Evolutionary conservation across 2,797 vertebrate genomes (phyloP), one percentile per base, ranked within the genome.

Genomic region (Perodicticus potto): DNA sequence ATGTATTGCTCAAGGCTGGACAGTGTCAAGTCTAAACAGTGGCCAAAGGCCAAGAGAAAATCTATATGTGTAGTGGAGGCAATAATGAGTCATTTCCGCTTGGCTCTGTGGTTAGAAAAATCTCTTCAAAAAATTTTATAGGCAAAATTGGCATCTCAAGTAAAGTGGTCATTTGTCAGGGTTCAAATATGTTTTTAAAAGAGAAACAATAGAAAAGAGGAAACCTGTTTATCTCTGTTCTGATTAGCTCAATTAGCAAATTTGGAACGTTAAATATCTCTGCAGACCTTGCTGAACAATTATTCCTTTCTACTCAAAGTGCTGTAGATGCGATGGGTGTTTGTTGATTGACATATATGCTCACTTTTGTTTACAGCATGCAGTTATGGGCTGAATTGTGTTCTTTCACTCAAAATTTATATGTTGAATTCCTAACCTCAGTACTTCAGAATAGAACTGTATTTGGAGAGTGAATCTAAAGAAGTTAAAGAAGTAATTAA

Each of bases 31-130:
- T 90, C 91, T 97, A 91, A 97, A 94, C 87, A 90, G 93, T 96
- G 96, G 91, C 86, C 55, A 88, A 80, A 90, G 45, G 95, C 91
- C 86, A 83, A 80, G 73, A 94, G 91, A 95, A 95, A 92, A 96
- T 74, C 57, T 91, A 65, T 82, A 27, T 91, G 67, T 69, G 80
- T 29, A 74, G 82, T n/a, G 27, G 83, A 94, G 89, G 91, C 72
- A 93, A 89, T 74, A 83, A 8, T 16, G n/a, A 96, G 78, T 96
- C 91, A 96, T 94, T 94, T 82, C 69, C 85, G 37, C 69, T 93
- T 97, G 95, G 93, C 92, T 94, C 37, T 74, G 43, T 59, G 96
- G 63, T 90, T 76, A 72, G 92, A 96, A 94, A 88, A 93, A 29
- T 83, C 70, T 85, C 90, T 93, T 77, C 91, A 57, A 96, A 92